Percentiles rank a stretch among this genome's conserved stretches.
phyloP scores from a whole-genome alignment of 1,140 invertebrate species.

The Formica selysi region DNA sequence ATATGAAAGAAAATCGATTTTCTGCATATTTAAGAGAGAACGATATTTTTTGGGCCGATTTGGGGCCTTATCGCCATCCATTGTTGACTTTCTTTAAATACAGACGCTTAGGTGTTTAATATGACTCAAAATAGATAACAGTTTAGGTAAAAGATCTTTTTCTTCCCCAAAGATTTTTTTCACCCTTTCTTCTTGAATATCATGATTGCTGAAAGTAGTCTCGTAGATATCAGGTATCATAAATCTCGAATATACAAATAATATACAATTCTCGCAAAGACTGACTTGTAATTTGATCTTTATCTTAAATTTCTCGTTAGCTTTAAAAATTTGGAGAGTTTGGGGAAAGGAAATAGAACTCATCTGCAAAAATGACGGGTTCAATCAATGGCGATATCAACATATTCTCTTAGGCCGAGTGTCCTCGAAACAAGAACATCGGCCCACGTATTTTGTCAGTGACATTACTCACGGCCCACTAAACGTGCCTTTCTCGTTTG shows the following conservation, averaged over 20 bases:
- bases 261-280: neutral
- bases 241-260: neutral
- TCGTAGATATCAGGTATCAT: neutral
- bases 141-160: neutral
- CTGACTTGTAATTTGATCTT: conserved; percentile 6
- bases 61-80: too few relatives aligned
- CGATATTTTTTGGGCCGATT: too few relatives aligned
- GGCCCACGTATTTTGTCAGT: conserved; percentile 34
- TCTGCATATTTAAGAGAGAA: too few relatives aligned
- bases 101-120: too few relatives aligned
- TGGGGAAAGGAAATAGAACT: neutral
- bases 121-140: too few relatives aligned
- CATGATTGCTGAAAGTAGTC: neutral
- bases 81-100: too few relatives aligned
- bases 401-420: neutral
- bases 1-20: too few relatives aligned
- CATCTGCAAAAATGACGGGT: conserved; percentile 18
- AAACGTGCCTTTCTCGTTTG: conserved; percentile 50
- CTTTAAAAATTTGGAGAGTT: neutral
- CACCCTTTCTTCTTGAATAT: neutral
- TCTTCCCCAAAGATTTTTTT: neutral
- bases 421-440: conserved; percentile 35
- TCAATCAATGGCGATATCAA: neutral
- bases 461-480: conserved; percentile 53
- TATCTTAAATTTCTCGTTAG: neutral